Conservation (phyloP, 2,113 vertebrate species). For the Gopherus evgoodei region DNA sequence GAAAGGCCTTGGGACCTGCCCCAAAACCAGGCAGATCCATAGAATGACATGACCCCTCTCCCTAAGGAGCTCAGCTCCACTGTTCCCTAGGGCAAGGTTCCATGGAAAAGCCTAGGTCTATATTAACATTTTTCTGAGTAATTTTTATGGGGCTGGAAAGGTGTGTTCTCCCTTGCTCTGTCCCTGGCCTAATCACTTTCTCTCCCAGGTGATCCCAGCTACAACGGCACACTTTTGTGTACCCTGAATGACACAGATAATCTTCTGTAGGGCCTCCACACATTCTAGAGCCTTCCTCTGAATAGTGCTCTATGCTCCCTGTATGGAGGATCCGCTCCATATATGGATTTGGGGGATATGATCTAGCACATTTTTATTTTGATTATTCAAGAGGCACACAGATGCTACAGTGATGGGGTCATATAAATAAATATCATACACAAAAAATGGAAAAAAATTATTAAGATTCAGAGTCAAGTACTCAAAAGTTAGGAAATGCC, state of each 20-base stretch:
- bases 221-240: background rate
- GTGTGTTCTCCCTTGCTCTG: background rate
- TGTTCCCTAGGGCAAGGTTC: background rate
- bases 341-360: background rate
- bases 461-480: background rate
- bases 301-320: background rate
- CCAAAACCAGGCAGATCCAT: constrained; percentile 44
- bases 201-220: background rate
- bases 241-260: background rate
- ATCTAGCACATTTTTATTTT: background rate
- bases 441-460: background rate
- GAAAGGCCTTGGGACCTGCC: constrained; percentile 69
- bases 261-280: background rate
- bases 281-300: background rate
- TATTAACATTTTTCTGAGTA: background rate
- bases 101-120: background rate
- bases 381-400: background rate
- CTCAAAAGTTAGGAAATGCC: background rate
- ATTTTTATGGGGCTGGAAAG: background rate
- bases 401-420: background rate
- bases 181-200: background rate
- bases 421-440: background rate
- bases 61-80: constrained; percentile 53
- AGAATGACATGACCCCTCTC: constrained; percentile 55
- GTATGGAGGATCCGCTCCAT: background rate